Evolutionary conservation across 2,888 invertebrate genomes (phyloP).

Genomic region (Sarcophaga carnaria): DNA sequence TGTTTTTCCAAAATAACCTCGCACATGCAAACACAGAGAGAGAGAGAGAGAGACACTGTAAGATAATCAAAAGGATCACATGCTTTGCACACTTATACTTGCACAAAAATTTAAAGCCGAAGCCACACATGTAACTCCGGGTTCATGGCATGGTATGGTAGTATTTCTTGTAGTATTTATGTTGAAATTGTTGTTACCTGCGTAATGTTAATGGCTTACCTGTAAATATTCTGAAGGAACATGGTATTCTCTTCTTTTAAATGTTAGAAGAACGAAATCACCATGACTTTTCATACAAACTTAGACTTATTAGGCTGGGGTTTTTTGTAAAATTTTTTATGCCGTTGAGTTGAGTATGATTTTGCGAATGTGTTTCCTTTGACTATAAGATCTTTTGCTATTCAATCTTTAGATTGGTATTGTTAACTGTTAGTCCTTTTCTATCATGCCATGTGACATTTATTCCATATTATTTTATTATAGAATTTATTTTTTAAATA

Average conservation of each 20-base stretch:
- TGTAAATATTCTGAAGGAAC: not conserved
- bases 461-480: slow-evolving; percentile 1
- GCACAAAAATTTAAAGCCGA: not conserved
- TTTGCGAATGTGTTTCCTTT: slow-evolving; percentile 9
- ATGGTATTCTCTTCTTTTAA: slow-evolving; percentile 7
- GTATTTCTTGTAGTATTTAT: not conserved
- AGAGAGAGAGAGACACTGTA: not conserved
- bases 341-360: too few relatives aligned
- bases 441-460: not conserved
- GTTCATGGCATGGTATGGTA: slow-evolving; percentile 1
- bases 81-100: not conserved
- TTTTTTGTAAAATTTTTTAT: too few relatives aligned
- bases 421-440: not conserved
- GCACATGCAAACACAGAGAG: not conserved
- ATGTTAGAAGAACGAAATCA: slow-evolving; percentile 2
- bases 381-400: not conserved
- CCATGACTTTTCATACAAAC: slow-evolving; percentile 18
- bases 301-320: not conserved
- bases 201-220: slow-evolving; percentile 46
- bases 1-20: slow-evolving; percentile 28
- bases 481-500: not conserved
- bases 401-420: too few relatives aligned
- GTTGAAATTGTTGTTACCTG: slow-evolving; percentile 14
- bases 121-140: not conserved
- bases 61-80: not conserved